Evolutionary conservation across 2,113 vertebrate genomes (phyloP), one percentile per base, ranked within the genome.

Genomic region (Perca schrenkii): DNA sequence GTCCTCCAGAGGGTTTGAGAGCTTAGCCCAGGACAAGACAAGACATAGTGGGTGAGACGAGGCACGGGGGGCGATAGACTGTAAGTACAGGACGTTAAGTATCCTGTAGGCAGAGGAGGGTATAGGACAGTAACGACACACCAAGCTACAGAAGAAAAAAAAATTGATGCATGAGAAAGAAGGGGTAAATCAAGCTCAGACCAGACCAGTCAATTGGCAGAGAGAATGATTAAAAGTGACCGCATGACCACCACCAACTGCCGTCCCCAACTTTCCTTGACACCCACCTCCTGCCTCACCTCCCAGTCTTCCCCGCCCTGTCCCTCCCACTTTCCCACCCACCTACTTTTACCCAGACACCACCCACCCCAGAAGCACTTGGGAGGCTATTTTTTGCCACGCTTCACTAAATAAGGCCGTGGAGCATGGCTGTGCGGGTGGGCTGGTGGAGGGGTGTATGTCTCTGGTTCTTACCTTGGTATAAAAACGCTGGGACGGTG

Each of bases 391-490:
- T 98, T 99, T 97, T 98, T 97, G 96, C 96, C 95, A 92, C 92
- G 96, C 95, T 95, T 98, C 97, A 97, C 98, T 99, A 98, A 99
- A 99, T 99, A 99, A 98, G 97, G 98, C 96, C 93, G 96, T 90
- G 91, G 82, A 88, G 74, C 88, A 82, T 47, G 89, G 85, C 88
- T 47, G 57, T 19, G 68, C 19, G 58, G 87, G 88, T 34, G 70
- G 86, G 84, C 65, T 14, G 77, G 62, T 58, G 90, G 90, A 91
- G 88, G 87, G 80, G 82, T 84, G 86, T 86, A 90, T 64, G 92
- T 95, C 93, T 95, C 86, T 87, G 89, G 94, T 94, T 95, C 95
- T 95, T 95, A 94, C 90, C 94, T 87, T 95, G 91, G 95, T 97
- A 98, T 98, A 99, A 96, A 98, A 97, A 94, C 93, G 91, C 93